Percentiles rank a stretch among this genome's conserved stretches.
Conservation (phyloP, 92 coral and sea anemone genomes). For the Muricea muricata region DNA sequence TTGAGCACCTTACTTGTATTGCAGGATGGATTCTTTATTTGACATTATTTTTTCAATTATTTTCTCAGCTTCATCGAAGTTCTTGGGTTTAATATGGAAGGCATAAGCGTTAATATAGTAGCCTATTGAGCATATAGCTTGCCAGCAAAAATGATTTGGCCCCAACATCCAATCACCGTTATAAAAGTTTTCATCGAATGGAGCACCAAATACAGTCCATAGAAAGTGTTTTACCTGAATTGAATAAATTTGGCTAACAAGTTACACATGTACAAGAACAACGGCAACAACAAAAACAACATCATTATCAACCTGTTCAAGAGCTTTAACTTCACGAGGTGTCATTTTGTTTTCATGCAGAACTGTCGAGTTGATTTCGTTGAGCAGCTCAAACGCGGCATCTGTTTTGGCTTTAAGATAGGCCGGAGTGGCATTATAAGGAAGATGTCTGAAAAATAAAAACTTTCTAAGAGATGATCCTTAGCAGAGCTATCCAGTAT, state of each 20-base stretch:
- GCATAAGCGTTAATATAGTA: conserved; percentile 69
- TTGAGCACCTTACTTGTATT: conserved; percentile 86
- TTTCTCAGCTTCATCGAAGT: conserved; percentile 64
- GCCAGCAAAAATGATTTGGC: conserved; percentile 92
- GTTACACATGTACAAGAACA: background rate
- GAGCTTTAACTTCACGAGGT: conserved; percentile 85
- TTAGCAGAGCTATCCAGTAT: background rate
- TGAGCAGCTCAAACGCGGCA: conserved; percentile 62
- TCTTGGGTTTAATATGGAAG: conserved; percentile 60
- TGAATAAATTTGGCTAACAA: background rate
- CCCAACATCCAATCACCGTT: conserved; percentile 95
- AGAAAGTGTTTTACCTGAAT: conserved; percentile 81
- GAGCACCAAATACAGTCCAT: conserved; percentile 76
- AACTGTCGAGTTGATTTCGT: conserved; percentile 63
- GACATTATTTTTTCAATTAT: conserved; percentile 65
- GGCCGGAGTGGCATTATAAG: conserved; percentile 78
- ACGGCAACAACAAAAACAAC: background rate
- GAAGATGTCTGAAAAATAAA: conserved; percentile 61
- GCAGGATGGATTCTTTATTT: conserved; percentile 67
- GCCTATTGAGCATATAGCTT: conserved; percentile 71
- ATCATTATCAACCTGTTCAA: conserved; percentile 69
- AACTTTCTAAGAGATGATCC: background rate
- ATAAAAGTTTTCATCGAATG: conserved; percentile 87
- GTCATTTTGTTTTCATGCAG: conserved; percentile 74
- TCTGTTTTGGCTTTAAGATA: conserved; percentile 80